Evolutionary conservation across 2,797 vertebrate species (phyloP).

Genomic region (Sebastes steindachneri): DNA sequence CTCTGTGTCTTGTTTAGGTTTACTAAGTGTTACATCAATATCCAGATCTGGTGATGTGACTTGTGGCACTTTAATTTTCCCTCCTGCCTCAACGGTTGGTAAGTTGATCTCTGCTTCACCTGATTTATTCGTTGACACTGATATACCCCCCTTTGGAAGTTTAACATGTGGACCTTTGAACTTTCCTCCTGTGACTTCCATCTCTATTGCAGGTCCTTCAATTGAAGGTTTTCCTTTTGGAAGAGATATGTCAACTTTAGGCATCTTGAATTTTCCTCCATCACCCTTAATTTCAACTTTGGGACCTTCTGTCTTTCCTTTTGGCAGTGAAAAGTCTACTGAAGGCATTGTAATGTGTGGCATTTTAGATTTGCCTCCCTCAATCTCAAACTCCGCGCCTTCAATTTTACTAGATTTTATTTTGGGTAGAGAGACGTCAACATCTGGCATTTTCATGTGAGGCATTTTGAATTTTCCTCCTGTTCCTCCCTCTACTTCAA

Average conservation of each 20-base stretch:
- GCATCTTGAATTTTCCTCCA: conserved; percentile 53
- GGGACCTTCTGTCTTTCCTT: conserved; percentile 25
- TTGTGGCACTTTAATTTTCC: conserved; percentile 44
- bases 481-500: conserved; percentile 11
- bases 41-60: conserved; percentile 64
- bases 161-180: conserved; percentile 71
- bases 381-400: conserved; percentile 27
- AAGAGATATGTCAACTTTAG: conserved; percentile 70
- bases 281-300: conserved; percentile 29
- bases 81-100: conserved; percentile 24
- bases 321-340: conserved; percentile 66
- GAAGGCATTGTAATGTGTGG: conserved; percentile 54
- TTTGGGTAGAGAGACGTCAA: conserved; percentile 66
- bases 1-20: conserved; percentile 25
- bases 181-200: conserved; percentile 37
- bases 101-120: conserved; percentile 18
- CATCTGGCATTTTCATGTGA: conserved; percentile 48
- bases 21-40: conserved; percentile 56
- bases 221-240: conserved; percentile 57
- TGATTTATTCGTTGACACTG: conserved; percentile 47
- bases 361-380: conserved; percentile 11
- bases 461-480: conserved; percentile 57
- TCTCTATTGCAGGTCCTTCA: conserved; percentile 38
- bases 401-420: conserved; percentile 45
- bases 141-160: conserved; percentile 60